A percentile compares a stretch with the other conserved stretches of the same genome.
These are phyloP conservation scores for Meloidogyne exigua DNA, from an alignment of 1,140 invertebrate genomes.

Conservation along the genomic window DNA sequence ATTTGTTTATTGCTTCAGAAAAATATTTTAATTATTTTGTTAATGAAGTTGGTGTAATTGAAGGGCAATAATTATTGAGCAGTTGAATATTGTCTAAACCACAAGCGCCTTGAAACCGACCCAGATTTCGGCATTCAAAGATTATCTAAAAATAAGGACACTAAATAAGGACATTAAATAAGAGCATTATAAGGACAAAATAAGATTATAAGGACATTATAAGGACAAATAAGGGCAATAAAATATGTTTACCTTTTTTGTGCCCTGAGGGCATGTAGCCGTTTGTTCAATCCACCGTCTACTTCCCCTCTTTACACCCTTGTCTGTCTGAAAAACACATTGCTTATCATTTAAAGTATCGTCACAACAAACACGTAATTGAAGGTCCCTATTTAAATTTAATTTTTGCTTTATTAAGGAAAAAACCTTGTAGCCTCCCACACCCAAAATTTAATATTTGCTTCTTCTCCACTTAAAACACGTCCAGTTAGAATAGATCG, in stretches of 20 bases:
- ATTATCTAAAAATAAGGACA: slow-evolving; percentile 44
- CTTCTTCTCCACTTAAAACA: slow-evolving; percentile 30
- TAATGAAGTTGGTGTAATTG: slow-evolving; percentile 13
- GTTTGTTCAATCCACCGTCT: slow-evolving; percentile 43
- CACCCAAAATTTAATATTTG: slow-evolving; percentile 40
- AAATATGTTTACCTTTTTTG: slow-evolving; percentile 41
- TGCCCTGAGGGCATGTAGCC: slow-evolving; percentile 50
- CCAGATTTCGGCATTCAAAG: slow-evolving; percentile 50
- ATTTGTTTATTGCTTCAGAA: not conserved
- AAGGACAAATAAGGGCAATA: not conserved
- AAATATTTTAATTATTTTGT: not conserved
- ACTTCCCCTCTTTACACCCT: slow-evolving; percentile 48
- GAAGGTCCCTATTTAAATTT: slow-evolving; percentile 28
- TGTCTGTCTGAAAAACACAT: slow-evolving; percentile 52
- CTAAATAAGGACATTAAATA: no score
- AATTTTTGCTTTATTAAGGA: not conserved
- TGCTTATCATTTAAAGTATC: slow-evolving; percentile 25
- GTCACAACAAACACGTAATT: slow-evolving; percentile 50
- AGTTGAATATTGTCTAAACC: slow-evolving; percentile 50
- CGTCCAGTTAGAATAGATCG: slow-evolving; percentile 41
- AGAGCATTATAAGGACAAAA: no score
- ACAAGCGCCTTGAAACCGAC: slow-evolving; percentile 50
- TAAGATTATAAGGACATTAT: no score
- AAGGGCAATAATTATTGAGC: slow-evolving; percentile 45
- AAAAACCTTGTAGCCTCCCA: slow-evolving; percentile 47